phyloP scores from a whole-genome alignment of 2,797 vertebrate genomes.

The Protosalanx chinensis region DNA sequence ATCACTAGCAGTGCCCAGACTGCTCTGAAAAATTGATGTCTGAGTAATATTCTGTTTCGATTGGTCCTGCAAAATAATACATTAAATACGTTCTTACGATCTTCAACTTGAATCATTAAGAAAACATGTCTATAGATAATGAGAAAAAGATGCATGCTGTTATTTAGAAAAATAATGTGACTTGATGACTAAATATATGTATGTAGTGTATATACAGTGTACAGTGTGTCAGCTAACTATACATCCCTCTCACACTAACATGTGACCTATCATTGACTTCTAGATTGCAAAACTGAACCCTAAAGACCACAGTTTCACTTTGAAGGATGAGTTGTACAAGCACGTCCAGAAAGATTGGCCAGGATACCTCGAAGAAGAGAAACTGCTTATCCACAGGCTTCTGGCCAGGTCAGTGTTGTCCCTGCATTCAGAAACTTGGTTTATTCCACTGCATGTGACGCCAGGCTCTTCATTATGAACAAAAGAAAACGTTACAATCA shows the following conservation, averaged over 20 bases:
- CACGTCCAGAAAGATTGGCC: conserved; percentile 73
- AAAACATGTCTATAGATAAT: background rate
- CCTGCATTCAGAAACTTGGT: background rate
- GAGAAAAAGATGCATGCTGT: background rate
- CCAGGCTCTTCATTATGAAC: background rate
- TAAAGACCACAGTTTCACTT: conserved; percentile 72
- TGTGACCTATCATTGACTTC: conserved; percentile 28
- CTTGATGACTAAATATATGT: background rate
- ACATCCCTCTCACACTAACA: background rate
- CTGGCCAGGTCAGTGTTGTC: conserved; percentile 64
- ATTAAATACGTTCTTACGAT: too few relatives aligned
- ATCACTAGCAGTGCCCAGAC: conserved; percentile 51
- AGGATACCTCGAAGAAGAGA: conserved; percentile 72
- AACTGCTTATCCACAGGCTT: conserved; percentile 68
- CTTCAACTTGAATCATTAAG: background rate
- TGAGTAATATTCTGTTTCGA: conserved; percentile 24
- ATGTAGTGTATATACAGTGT: background rate
- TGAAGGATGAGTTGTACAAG: conserved; percentile 73
- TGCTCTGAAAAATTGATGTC: conserved; percentile 45
- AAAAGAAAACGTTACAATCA: background rate
- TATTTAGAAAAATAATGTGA: background rate
- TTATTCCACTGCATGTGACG: background rate
- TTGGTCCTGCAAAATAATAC: background rate
- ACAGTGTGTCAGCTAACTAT: background rate
- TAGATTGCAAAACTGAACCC: conserved; percentile 73